Conservation (phyloP, 2,797 vertebrate genomes). For the Eleutherodactylus coqui region DNA sequence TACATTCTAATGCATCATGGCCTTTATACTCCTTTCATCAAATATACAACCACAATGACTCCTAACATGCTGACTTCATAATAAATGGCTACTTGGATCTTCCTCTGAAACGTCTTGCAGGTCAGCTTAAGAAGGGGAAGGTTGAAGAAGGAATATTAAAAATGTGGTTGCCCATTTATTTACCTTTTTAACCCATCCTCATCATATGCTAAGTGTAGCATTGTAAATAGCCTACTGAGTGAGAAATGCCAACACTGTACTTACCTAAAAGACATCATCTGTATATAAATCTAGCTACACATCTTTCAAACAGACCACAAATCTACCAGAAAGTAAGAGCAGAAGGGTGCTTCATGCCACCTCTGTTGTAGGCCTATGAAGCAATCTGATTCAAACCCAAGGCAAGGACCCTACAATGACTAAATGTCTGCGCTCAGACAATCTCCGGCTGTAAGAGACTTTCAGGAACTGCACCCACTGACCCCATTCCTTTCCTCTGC, state of each 20-base stretch:
- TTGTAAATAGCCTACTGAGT: neutral
- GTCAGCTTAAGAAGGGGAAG: neutral
- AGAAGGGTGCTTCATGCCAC: neutral
- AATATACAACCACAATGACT: neutral
- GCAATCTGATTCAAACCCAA: constrained; percentile 2
- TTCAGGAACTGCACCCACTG: constrained; percentile 42
- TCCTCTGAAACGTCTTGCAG: neutral
- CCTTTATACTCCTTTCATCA: neutral
- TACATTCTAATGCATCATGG: neutral
- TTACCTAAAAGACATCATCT: constrained; percentile 14
- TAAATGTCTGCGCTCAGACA: neutral
- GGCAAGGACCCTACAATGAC: neutral
- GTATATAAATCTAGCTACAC: neutral
- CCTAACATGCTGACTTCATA: neutral
- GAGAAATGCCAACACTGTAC: constrained; percentile 4
- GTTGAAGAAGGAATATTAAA: neutral
- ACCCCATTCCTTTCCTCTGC: constrained; percentile 42
- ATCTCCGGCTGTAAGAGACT: neutral
- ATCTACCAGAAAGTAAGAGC: neutral
- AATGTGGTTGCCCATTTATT: constrained; percentile 10
- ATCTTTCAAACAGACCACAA: constrained; percentile 12
- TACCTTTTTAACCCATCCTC: neutral
- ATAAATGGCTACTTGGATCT: neutral
- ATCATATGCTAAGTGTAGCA: neutral
- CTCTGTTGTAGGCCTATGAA: neutral